Evolutionary conservation across 2,113 vertebrate species (phyloP).

Genomic region (Reinhardtius hippoglossoides): DNA sequence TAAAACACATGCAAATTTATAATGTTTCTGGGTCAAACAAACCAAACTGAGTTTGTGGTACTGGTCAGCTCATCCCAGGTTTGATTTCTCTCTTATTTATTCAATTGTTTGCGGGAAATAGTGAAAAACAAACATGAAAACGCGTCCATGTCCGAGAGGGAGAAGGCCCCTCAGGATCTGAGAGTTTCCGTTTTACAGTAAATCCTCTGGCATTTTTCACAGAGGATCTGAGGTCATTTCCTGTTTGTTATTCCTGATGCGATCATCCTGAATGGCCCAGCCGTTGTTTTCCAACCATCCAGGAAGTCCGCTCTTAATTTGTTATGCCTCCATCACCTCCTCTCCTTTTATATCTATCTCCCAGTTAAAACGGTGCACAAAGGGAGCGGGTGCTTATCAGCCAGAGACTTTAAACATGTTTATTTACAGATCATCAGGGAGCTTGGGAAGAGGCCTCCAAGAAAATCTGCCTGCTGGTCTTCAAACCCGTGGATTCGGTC

Average conservation of each 20-base stretch:
- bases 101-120: not conserved
- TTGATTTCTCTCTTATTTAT: too few species aligned
- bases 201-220: constrained; percentile 22
- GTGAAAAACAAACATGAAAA: not conserved
- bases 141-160: not conserved
- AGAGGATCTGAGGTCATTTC: constrained; percentile 70
- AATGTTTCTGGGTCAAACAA: too few species aligned
- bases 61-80: too few species aligned
- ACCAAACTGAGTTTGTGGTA: too few species aligned
- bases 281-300: constrained; percentile 58
- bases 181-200: constrained; percentile 18
- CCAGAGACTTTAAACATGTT: constrained; percentile 60
- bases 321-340: constrained; percentile 64
- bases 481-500: constrained; percentile 39
- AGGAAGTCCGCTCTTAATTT: constrained; percentile 75
- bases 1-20: too few species aligned
- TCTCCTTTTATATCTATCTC: constrained; percentile 48
- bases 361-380: constrained; percentile 17
- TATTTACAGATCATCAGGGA: constrained; percentile 70
- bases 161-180: not conserved
- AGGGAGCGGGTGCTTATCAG: constrained; percentile 57
- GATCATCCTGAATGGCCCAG: constrained; percentile 42
- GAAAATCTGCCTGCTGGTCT: constrained; percentile 22
- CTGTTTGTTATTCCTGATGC: constrained; percentile 65
- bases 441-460: constrained; percentile 46